phyloP scores from a whole-genome alignment of 2,113 vertebrate genomes.

The Amphiprion percula region DNA sequence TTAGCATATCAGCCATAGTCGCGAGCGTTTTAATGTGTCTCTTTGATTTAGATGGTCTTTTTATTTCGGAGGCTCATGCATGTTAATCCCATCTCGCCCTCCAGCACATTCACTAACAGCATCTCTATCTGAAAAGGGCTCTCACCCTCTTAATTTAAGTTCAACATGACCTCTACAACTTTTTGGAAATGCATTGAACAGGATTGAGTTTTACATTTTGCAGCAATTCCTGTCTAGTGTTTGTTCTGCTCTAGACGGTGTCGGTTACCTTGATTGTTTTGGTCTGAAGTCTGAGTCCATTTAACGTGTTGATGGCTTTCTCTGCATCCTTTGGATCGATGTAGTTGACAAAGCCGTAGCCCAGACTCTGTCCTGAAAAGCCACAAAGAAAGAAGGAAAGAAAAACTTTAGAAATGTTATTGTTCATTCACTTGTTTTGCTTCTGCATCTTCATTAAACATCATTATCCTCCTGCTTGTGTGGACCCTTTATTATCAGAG shows the following conservation, averaged over 20 bases:
- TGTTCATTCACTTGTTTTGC: neutral
- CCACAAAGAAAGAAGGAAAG: slow-evolving; percentile 27
- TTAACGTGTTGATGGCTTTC: slow-evolving; percentile 99
- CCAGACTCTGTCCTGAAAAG: slow-evolving; percentile 96
- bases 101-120: slow-evolving; percentile 44
- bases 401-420: slow-evolving; percentile 33
- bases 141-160: slow-evolving; percentile 1
- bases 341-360: slow-evolving; percentile 99
- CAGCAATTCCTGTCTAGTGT: neutral
- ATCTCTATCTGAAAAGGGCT: slow-evolving; percentile 36
- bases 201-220: neutral
- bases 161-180: slow-evolving; percentile 27
- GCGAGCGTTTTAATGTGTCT: slow-evolving; percentile 54
- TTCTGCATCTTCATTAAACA: slow-evolving; percentile 2
- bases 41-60: slow-evolving; percentile 68
- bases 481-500: no score
- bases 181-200: neutral
- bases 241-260: neutral
- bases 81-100: slow-evolving; percentile 55
- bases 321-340: slow-evolving; percentile 99
- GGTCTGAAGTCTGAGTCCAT: slow-evolving; percentile 99
- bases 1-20: slow-evolving; percentile 61
- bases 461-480: neutral
- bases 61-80: slow-evolving; percentile 55
- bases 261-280: slow-evolving; percentile 99